A percentile compares a stretch with the other conserved stretches of the same genome.
Evolutionary conservation across 2,888 invertebrate genomes (phyloP).

Genomic region (Eristalis intricaria): DNA sequence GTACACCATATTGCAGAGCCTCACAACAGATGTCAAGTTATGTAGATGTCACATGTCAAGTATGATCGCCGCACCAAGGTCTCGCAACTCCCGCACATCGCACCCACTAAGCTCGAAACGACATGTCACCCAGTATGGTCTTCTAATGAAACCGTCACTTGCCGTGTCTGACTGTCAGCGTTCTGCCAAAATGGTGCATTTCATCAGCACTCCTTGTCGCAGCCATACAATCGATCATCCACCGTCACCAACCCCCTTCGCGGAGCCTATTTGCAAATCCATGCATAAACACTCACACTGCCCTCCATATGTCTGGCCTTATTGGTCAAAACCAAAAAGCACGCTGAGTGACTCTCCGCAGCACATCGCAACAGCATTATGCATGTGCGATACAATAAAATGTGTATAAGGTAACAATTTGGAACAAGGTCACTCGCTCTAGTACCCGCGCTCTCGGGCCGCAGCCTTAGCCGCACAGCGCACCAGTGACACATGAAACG

Average conservation of each 20-base stretch:
- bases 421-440: conserved; percentile 68
- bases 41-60: not conserved
- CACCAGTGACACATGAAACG: conserved; percentile 57
- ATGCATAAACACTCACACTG: conserved; percentile 26
- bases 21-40: too few species aligned
- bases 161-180: conserved; percentile 17
- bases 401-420: conserved; percentile 66
- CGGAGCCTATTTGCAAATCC: conserved; percentile 46
- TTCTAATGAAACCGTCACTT: conserved; percentile 48
- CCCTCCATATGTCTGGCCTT: conserved; percentile 54
- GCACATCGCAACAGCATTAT: conserved; percentile 39
- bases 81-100: not conserved
- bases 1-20: too few species aligned
- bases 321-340: conserved; percentile 60
- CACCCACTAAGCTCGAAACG: not conserved
- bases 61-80: not conserved
- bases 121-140: conserved; percentile 36
- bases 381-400: conserved; percentile 56
- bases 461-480: conserved; percentile 13
- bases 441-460: conserved; percentile 36
- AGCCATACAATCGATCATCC: conserved; percentile 52
- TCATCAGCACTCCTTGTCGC: conserved; percentile 28
- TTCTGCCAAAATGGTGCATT: conserved; percentile 24
- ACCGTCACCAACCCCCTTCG: not conserved
- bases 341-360: not conserved